phyloP scores from a whole-genome alignment of 2,797 vertebrate species.

The Gymnodraco acuticeps region DNA sequence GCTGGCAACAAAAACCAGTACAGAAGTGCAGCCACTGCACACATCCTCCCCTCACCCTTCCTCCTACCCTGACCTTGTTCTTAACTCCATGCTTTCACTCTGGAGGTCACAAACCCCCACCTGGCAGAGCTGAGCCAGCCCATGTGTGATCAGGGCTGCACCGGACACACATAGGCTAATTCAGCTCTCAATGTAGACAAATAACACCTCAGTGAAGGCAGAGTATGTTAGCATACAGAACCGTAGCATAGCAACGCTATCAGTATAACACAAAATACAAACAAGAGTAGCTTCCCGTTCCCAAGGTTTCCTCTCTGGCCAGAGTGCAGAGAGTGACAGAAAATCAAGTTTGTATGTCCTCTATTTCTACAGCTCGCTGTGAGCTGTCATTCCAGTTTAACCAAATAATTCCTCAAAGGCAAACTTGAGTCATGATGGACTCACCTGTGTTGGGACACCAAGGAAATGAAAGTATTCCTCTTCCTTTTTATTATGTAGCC shows the following conservation, averaged over 20 bases:
- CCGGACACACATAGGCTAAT: slow-evolving; percentile 58
- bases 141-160: slow-evolving; percentile 49
- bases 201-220: slow-evolving; percentile 45
- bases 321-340: slow-evolving; percentile 53
- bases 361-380: slow-evolving; percentile 46
- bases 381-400: slow-evolving; percentile 58
- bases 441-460: slow-evolving; percentile 14
- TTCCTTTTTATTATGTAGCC: slow-evolving; percentile 41
- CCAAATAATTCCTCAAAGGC: slow-evolving; percentile 63
- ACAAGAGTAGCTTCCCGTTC: slow-evolving; percentile 30
- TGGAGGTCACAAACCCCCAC: slow-evolving; percentile 26
- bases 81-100: slow-evolving; percentile 24
- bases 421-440: slow-evolving; percentile 40
- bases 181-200: slow-evolving; percentile 41
- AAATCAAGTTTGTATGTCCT: slow-evolving; percentile 66
- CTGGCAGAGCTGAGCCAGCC: slow-evolving; percentile 48
- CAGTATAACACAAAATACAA: slow-evolving; percentile 27
- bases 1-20: slow-evolving; percentile 51
- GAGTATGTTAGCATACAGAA: slow-evolving; percentile 39
- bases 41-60: slow-evolving; percentile 14
- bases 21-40: slow-evolving; percentile 59
- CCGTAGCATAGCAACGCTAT: slow-evolving; percentile 54
- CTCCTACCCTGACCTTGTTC: slow-evolving; percentile 23
- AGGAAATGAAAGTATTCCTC: slow-evolving; percentile 4
- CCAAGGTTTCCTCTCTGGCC: slow-evolving; percentile 30